These are phyloP conservation scores for Dolichoris vasculosae DNA, from an alignment of 1,140 invertebrate genomes.

Conservation along the genomic window DNA sequence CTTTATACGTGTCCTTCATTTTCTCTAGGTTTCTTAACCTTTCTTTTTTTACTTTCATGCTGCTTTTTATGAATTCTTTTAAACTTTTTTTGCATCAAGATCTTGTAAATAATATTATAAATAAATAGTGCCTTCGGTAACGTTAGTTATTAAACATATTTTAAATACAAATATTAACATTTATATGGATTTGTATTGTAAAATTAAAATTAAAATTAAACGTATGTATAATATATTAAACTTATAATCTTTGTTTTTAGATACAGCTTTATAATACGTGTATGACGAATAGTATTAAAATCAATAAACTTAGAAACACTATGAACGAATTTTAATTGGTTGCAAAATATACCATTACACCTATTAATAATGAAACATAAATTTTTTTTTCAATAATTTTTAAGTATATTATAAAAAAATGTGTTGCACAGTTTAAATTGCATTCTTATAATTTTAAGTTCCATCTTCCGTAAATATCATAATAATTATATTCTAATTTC, in stretches of 20 bases:
- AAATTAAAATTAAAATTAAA: neutral
- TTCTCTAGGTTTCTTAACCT: conserved; percentile 23
- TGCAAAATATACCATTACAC: neutral
- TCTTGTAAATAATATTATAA: neutral
- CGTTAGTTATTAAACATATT: neutral
- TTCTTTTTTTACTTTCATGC: neutral
- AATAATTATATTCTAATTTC: too few relatives aligned
- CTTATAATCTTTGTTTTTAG: neutral
- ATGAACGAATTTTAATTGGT: neutral
- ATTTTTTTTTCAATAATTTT: neutral
- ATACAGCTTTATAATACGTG: neutral
- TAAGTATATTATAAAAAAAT: neutral
- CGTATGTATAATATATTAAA: neutral
- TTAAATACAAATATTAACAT: neutral
- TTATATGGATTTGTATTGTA: neutral
- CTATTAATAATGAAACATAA: neutral
- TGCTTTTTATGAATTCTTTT: neutral
- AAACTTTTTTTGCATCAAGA: neutral
- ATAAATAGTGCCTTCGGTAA: neutral
- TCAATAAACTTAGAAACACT: neutral
- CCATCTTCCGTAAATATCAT: neutral
- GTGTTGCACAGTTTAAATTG: neutral
- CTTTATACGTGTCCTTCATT: conserved; percentile 37
- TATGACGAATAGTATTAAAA: neutral
- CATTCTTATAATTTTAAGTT: neutral